Evolutionary conservation across 1,140 invertebrate genomes (phyloP).

Genomic region (Stenopsyche tienmushanensis): DNA sequence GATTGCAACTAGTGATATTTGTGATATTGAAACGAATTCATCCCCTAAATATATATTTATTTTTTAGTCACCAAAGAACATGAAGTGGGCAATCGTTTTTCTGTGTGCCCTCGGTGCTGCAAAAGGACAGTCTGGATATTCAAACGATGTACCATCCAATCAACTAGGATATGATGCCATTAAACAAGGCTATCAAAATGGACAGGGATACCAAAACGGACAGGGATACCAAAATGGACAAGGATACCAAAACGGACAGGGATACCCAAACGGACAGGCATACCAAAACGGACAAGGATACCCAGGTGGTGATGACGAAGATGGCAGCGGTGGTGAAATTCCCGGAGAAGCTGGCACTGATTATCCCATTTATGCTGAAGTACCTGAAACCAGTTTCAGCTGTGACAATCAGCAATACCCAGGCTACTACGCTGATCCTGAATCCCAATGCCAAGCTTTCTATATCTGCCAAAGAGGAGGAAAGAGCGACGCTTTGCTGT

Average conservation of each 20-base stretch:
- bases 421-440: constrained; percentile 58
- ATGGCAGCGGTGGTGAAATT: constrained; percentile 23
- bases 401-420: constrained; percentile 53
- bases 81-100: constrained; percentile 17
- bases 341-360: constrained; percentile 52
- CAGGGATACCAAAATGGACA: not conserved
- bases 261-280: constrained; percentile 1
- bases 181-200: too few species aligned
- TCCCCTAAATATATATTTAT: not conserved
- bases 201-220: too few species aligned
- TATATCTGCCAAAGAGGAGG: constrained; percentile 56
- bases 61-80: not conserved
- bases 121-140: constrained; percentile 41
- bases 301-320: constrained; percentile 8
- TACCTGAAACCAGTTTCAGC: constrained; percentile 60
- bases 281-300: constrained; percentile 1
- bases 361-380: constrained; percentile 61
- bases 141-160: constrained; percentile 33
- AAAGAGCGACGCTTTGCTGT: constrained; percentile 55
- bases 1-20: too few species aligned
- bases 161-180: constrained; percentile 31
- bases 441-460: constrained; percentile 56
- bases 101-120: constrained; percentile 23
- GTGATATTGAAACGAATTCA: too few species aligned
- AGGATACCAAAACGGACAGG: not conserved